Percentiles rank a stretch among this genome's conserved stretches.
Conservation (phyloP, 1,140 invertebrate genomes). For the Augochlora pura region DNA sequence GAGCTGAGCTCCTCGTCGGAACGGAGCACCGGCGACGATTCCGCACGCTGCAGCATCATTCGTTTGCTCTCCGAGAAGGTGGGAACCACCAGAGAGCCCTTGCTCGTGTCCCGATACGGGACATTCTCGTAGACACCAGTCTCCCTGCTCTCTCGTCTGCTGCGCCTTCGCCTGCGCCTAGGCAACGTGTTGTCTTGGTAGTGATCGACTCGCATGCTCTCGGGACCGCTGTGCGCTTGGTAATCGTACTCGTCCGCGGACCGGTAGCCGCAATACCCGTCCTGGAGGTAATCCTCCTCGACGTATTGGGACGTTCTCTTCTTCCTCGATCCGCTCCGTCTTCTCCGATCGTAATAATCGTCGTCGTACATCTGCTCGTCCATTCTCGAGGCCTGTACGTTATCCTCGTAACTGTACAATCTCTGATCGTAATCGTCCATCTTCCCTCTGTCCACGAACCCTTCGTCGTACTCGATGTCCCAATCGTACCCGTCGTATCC, state of each 20-base stretch:
- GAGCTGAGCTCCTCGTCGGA: slow-evolving; percentile 69
- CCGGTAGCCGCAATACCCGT: slow-evolving; percentile 59
- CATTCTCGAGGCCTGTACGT: not conserved
- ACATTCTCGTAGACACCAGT: slow-evolving; percentile 64
- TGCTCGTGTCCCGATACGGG: slow-evolving; percentile 28
- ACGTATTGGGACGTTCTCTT: slow-evolving; percentile 49
- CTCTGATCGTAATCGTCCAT: slow-evolving; percentile 48
- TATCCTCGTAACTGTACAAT: slow-evolving; percentile 23
- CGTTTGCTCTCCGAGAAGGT: slow-evolving; percentile 61
- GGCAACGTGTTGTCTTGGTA: slow-evolving; percentile 43
- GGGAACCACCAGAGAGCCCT: slow-evolving; percentile 36
- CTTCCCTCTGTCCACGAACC: slow-evolving; percentile 46
- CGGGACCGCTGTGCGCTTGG: slow-evolving; percentile 38
- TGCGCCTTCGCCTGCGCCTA: slow-evolving; percentile 47
- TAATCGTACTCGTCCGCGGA: slow-evolving; percentile 65
- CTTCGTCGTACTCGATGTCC: slow-evolving; percentile 58
- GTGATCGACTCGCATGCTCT: slow-evolving; percentile 29
- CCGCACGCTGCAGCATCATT: slow-evolving; percentile 65
- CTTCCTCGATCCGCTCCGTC: slow-evolving; percentile 28
- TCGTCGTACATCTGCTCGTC: slow-evolving; percentile 24
- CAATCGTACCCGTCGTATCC: slow-evolving; percentile 58
- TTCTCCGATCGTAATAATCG: slow-evolving; percentile 32
- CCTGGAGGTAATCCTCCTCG: slow-evolving; percentile 43
- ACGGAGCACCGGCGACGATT: slow-evolving; percentile 72
- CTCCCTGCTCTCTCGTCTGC: slow-evolving; percentile 57